Conservation (phyloP, 1,140 invertebrate genomes). For the Dryas iulia region DNA sequence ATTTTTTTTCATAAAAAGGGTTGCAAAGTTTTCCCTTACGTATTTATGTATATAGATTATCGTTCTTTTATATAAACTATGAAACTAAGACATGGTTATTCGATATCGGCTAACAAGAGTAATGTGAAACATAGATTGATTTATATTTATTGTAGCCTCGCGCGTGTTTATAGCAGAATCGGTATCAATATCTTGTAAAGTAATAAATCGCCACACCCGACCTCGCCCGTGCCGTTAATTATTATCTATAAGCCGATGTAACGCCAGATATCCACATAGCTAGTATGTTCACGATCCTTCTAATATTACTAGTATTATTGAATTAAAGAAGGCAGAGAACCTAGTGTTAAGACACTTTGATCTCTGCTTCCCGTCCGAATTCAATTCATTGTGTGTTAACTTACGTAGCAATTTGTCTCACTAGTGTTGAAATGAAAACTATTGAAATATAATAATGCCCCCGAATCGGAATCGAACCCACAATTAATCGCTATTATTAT, state of each 20-base stretch:
- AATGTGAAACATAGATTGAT: conserved; percentile 9
- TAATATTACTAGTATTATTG: neutral
- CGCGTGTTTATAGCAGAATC: conserved; percentile 16
- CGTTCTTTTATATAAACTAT: neutral
- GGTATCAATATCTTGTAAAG: conserved; percentile 28
- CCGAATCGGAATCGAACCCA: no score
- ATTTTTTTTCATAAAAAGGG: no score
- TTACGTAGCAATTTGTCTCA: no score
- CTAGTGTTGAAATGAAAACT: no score
- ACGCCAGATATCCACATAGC: conserved; percentile 21
- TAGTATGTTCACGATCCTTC: neutral
- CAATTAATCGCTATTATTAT: no score
- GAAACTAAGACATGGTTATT: neutral
- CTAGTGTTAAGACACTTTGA: no score
- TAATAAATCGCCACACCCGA: conserved; percentile 51
- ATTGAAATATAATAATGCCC: no score
- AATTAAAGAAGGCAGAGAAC: no score
- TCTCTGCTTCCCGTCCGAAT: no score
- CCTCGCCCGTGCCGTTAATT: conserved; percentile 49
- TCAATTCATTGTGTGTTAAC: no score
- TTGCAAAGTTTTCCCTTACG: no score
- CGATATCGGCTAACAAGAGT: conserved; percentile 5
- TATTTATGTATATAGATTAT: no score
- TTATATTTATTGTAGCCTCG: conserved; percentile 15
- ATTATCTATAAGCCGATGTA: conserved; percentile 40